Percentiles rank a stretch among this genome's conserved stretches.
These are phyloP conservation scores for Anastatus disparis DNA, from an alignment of 1,140 invertebrate species.

Conservation along the genomic window DNA sequence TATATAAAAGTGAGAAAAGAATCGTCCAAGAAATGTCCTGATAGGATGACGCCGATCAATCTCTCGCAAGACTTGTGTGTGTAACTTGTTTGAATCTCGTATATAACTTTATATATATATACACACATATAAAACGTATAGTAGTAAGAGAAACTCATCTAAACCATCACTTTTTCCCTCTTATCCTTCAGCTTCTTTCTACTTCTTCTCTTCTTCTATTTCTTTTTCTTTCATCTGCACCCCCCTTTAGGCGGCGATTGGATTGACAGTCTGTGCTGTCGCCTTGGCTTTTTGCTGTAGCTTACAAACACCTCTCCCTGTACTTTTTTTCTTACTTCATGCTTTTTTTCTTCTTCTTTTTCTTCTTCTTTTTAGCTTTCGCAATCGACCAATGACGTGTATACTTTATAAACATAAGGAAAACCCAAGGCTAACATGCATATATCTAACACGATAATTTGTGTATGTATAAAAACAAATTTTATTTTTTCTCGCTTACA, in stretches of 20 bases:
- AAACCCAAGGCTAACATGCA: no score
- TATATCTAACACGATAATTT: no score
- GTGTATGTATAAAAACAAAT: no score
- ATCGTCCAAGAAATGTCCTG: constrained; percentile 28
- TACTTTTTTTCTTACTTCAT: no score
- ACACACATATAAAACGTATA: no score
- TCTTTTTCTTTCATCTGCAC: no score
- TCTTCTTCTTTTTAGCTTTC: neutral
- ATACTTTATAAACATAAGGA: neutral
- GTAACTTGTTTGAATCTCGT: no score
- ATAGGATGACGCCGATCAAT: constrained; percentile 42
- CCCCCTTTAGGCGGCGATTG: constrained; percentile 17
- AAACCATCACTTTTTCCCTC: constrained; percentile 26
- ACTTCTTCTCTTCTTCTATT: neutral
- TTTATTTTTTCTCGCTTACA: neutral
- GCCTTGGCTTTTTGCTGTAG: constrained; percentile 18
- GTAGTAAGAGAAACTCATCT: constrained; percentile 31
- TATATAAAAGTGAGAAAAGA: neutral
- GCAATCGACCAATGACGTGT: neutral
- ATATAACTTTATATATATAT: no score
- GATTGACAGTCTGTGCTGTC: constrained; percentile 25
- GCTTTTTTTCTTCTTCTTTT: no score
- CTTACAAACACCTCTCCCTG: no score
- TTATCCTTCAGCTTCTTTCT: neutral
- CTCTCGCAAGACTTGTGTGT: constrained; percentile 18